A percentile compares a stretch with the other conserved stretches of the same genome.
phyloP scores from a whole-genome alignment of 2,888 invertebrate genomes.

The Malthinus flaveolus region DNA sequence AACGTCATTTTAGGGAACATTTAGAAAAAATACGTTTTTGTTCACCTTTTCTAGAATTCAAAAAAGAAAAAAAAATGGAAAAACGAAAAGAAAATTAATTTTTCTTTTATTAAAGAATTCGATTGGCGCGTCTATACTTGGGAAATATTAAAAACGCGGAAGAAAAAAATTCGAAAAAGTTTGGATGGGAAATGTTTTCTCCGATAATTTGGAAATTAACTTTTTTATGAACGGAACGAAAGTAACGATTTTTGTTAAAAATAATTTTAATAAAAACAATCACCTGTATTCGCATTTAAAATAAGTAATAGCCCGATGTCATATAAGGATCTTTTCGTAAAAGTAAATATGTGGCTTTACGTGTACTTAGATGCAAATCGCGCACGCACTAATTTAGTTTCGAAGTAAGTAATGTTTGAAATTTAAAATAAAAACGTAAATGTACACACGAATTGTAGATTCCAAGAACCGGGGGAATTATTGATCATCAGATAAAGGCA shows the following conservation, averaged over 20 bases:
- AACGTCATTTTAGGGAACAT: slow-evolving; percentile 33
- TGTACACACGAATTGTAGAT: slow-evolving; percentile 41
- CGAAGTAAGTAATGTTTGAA: slow-evolving; percentile 28
- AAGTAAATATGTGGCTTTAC: slow-evolving; percentile 17
- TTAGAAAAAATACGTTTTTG: slow-evolving; percentile 16
- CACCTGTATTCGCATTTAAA: slow-evolving; percentile 42
- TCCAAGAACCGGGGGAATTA: slow-evolving; percentile 50
- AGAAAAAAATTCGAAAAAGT: background rate
- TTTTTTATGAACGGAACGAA: slow-evolving; percentile 29
- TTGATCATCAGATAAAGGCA: slow-evolving; percentile 54
- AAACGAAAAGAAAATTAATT: background rate
- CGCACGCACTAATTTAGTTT: slow-evolving; percentile 24
- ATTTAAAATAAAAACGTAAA: slow-evolving; percentile 42
- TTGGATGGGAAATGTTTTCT: background rate
- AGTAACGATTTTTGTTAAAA: slow-evolving; percentile 42
- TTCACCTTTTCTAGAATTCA: slow-evolving; percentile 9
- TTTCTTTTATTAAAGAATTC: slow-evolving; percentile 2
- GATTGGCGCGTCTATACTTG: background rate
- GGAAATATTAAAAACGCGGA: background rate
- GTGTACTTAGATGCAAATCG: slow-evolving; percentile 17
- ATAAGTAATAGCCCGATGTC: slow-evolving; percentile 14
- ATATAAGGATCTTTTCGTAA: slow-evolving; percentile 3
- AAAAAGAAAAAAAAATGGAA: slow-evolving; percentile 26
- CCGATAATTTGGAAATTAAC: slow-evolving; percentile 1
- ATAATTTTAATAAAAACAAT: slow-evolving; percentile 33